Base-by-base conservation (phyloP, 2,113 vertebrate genomes). In the Calypte anna region DNA sequence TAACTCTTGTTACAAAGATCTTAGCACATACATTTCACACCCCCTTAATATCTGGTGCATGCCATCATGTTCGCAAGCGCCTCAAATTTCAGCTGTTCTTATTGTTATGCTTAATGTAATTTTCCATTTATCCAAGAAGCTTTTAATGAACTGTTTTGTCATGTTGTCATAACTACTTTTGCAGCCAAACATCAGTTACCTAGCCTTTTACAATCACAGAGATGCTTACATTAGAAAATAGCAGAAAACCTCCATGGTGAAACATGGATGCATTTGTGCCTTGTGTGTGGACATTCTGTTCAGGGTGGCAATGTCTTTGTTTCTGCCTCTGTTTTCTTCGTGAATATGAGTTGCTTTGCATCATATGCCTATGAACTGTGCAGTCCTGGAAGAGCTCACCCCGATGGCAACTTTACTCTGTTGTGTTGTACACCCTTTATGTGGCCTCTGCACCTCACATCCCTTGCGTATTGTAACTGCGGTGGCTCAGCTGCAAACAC, bases 311-410 rank as follows among this genome's bases (percentile, higher is more conserved):
- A 27, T 58, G 44, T 33, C 46, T 83, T 66, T 64, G 10, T 68
- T 88, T 53, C 48, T 86, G 48, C 59, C 27, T 12, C 22, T 59
- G 0, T 78, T 86, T 91, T 30, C 12, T 87, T 64, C 30, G 62
- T 0, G 0, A 54, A 8, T 19, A 6, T 20, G 30, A 36, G 28
- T 17, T 72, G 22, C 16, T 23, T 61, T 1, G 3, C 38, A 44
- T 88, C 51, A 12, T 15, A 0, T 2, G 1, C 22, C n/a, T 31
- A 20, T 63, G 68, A 74, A 12, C 13, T 8, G 38, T 72, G 62
- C 1, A 4, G 33, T 38, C 50, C 31, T 4, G 3, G 54, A 76
- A 38, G 18, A 31, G 48, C 61, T 92, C 44, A 27, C 0, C 30
- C 40, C 36, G 30, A 1, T 5, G 72, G 59, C 23, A 27, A 18